Percentiles rank a stretch among this genome's conserved stretches.
phyloP scores from a whole-genome alignment of 2,113 vertebrate species.

The Puma concolor region DNA sequence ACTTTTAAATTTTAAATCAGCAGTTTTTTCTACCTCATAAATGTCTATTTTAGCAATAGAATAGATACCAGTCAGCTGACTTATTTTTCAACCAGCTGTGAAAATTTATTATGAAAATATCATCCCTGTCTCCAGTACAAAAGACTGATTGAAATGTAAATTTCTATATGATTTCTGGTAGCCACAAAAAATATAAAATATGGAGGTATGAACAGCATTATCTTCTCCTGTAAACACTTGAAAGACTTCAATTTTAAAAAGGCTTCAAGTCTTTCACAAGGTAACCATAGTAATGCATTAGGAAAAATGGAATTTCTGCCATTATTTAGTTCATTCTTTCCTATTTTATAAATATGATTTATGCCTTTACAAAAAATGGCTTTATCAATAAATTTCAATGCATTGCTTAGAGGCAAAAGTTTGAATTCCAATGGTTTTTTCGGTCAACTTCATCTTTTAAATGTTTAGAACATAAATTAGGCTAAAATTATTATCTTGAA shows the following conservation, averaged over 20 bases:
- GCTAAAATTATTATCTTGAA: conserved; percentile 71
- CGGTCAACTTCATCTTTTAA: conserved; percentile 73
- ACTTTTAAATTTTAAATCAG: neutral
- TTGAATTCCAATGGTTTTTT: conserved; percentile 66
- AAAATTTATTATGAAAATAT: neutral
- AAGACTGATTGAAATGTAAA: conserved; percentile 49
- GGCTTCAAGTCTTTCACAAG: conserved; percentile 31
- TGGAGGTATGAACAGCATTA: conserved; percentile 16
- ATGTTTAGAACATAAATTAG: conserved; percentile 74
- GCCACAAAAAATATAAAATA: conserved; percentile 63
- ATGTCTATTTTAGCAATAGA: neutral
- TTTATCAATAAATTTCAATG: conserved; percentile 74
- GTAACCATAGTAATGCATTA: neutral
- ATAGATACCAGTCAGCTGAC: neutral
- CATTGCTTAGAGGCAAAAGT: conserved; percentile 57
- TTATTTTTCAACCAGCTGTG: conserved; percentile 8
- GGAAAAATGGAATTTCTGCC: neutral
- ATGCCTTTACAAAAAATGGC: conserved; percentile 30
- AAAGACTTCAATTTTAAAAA: conserved; percentile 49
- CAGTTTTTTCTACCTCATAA: conserved; percentile 18
- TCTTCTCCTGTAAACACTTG: conserved; percentile 25
- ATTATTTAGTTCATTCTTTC: conserved; percentile 51
- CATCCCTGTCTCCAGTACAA: neutral
- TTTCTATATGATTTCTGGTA: conserved; percentile 27
- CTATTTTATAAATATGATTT: conserved; percentile 55